Evolutionary conservation across 2,113 vertebrate species (phyloP), one percentile per base, ranked within the genome.

Genomic region (Kryptolebias marmoratus): DNA sequence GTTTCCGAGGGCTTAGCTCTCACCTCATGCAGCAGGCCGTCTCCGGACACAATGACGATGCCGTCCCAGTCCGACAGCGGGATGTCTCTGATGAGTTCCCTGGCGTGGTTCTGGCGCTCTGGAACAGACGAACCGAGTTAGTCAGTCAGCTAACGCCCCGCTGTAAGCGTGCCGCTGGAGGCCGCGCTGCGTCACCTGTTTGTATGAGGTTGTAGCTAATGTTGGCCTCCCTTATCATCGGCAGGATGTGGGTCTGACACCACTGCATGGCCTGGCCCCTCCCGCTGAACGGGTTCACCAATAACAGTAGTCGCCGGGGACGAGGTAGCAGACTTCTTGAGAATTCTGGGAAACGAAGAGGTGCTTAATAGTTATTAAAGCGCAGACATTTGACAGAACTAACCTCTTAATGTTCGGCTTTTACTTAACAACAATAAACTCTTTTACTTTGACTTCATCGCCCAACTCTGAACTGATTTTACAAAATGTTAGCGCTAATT

Each of bases 141-240:
- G 44, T 1, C 22, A 22, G 22, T 22, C 22, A 22, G 22, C 22
- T 22, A 22, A 22, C 22, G 22, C 22, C 22, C 22, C 22, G 22
- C 22, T 22, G 22, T 44, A n/a, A 45, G 11, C 13, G 9, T 7
- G 11, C 6, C 54, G 54, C 8, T 9, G 60, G 39, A n/a, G 28
- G 49, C 11, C 39, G 30, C 30, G 28, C 22, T 3, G 30, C 67
- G 18, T 75, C 80, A 96, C 96, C 96, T 84, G 96, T 97, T 87
- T 95, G 95, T 83, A 97, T 95, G 79, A 97, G 94, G 92, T 97
- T 96, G 88, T 96, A 97, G 88, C 95, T 96, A 80, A 97, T 94
- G 77, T 95, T 96, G 0, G 96, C 96, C 81, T 97, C 96, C 0
- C 94, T 89, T 70, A 97, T 95, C 93, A 97, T 96, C 18, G 96